Evolutionary conservation across 1,140 invertebrate genomes (phyloP).

Genomic region (Hirudo medicinalis): DNA sequence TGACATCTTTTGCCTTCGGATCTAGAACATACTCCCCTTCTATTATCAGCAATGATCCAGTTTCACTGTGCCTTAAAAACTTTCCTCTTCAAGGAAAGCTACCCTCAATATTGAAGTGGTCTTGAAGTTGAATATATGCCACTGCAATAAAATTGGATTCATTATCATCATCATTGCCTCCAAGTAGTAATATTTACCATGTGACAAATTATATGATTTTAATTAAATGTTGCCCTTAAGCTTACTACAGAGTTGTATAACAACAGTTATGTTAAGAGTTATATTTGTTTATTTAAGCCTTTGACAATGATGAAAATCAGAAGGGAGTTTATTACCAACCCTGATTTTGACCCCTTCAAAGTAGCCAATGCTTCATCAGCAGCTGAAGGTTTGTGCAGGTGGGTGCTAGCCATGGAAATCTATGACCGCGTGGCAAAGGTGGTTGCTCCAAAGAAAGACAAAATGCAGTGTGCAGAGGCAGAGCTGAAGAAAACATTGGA

Average conservation of each 20-base stretch:
- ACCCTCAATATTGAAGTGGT: too few species aligned
- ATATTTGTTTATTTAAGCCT: conserved; percentile 40
- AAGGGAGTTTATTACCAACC: conserved; percentile 63
- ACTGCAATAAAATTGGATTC: too few species aligned
- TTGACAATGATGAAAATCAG: conserved; percentile 69
- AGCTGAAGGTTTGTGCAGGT: conserved; percentile 57
- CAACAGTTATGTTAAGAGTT: neutral
- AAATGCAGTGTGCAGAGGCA: conserved; percentile 60
- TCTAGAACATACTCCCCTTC: too few species aligned
- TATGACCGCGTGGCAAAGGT: conserved; percentile 69
- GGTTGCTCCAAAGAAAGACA: conserved; percentile 39
- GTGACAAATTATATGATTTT: neutral
- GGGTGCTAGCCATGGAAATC: conserved; percentile 74
- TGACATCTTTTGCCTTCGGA: too few species aligned
- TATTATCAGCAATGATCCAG: too few species aligned
- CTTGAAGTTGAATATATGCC: too few species aligned
- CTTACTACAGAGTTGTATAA: neutral
- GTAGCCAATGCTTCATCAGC: conserved; percentile 71
- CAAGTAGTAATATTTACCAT: too few species aligned
- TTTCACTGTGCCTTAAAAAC: too few species aligned
- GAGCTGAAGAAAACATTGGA: conserved; percentile 65
- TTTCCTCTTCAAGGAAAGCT: too few species aligned
- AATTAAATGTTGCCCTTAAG: neutral
- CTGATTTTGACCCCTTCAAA: conserved; percentile 64
- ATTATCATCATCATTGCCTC: too few species aligned